A percentile compares a stretch with the other conserved stretches of the same genome.
phyloP scores from a whole-genome alignment of 1,140 invertebrate species.

The Cataglyphis hispanica region DNA sequence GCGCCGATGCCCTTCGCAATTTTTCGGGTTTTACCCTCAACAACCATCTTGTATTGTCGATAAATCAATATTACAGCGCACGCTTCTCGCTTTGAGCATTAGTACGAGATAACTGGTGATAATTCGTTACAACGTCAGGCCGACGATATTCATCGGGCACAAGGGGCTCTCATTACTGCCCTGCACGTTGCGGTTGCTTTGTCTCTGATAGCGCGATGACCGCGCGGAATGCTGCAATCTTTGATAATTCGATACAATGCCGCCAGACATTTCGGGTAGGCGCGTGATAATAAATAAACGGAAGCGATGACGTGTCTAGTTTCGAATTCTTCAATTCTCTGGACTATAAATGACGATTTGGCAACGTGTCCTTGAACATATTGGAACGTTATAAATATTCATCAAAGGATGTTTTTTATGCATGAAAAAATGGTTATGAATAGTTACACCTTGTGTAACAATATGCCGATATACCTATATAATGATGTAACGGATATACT shows the following conservation, averaged over 20 bases:
- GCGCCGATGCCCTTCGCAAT: constrained; percentile 78
- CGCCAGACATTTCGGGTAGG: neutral
- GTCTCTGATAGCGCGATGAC: constrained; percentile 45
- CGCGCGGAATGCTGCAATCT: constrained; percentile 59
- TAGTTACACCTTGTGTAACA: no score
- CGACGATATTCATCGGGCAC: constrained; percentile 48
- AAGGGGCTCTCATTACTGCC: constrained; percentile 15
- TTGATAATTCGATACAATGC: constrained; percentile 27
- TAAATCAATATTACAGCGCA: constrained; percentile 78
- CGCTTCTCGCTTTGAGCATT: constrained; percentile 61
- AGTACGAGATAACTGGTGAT: constrained; percentile 40
- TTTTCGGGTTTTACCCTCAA: constrained; percentile 57
- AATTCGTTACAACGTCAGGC: constrained; percentile 30
- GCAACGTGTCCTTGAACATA: constrained; percentile 49
- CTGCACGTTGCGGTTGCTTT: constrained; percentile 46
- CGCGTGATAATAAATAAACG: constrained; percentile 11
- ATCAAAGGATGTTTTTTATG: constrained; percentile 46
- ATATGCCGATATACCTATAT: neutral
- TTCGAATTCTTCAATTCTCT: constrained; percentile 8
- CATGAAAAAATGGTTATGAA: constrained; percentile 43
- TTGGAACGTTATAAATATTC: constrained; percentile 37
- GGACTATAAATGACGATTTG: neutral
- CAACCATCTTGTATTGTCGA: constrained; percentile 82
- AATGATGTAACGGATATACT: constrained; percentile 33
- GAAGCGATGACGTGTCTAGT: neutral